A percentile compares a stretch with the other conserved stretches of the same genome.
Evolutionary conservation across 2,113 vertebrate genomes (phyloP).

Genomic region (Eurypyga helias): DNA sequence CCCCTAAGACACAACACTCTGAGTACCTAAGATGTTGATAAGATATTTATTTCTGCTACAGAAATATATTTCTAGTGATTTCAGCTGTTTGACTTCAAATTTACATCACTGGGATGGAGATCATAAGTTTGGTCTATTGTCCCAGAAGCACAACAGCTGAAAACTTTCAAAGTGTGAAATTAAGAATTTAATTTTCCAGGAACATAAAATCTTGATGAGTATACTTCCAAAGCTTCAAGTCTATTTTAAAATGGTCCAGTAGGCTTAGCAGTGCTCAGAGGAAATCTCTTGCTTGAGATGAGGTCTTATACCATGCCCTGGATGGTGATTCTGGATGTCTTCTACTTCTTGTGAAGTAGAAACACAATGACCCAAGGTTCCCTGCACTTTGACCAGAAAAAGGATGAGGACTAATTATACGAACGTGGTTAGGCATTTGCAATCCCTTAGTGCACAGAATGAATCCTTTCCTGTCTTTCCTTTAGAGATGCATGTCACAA

Average conservation of each 20-base stretch:
- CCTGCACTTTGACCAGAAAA: neutral
- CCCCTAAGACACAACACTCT: neutral
- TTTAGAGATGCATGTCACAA: neutral
- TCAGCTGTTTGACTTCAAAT: neutral
- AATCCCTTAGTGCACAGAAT: neutral
- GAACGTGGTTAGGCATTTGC: neutral
- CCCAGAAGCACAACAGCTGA: neutral
- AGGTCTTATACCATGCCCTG: neutral
- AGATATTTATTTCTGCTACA: neutral
- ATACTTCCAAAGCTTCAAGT: neutral
- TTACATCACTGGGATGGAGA: neutral
- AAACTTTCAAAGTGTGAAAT: neutral
- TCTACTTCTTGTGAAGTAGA: neutral
- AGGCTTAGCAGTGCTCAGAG: neutral
- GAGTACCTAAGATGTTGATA: neutral
- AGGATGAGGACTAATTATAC: neutral
- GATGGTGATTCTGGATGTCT: neutral
- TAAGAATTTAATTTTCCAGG: neutral
- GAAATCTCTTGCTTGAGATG: neutral
- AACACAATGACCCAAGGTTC: neutral
- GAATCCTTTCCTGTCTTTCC: neutral
- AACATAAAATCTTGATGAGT: neutral
- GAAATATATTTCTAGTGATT: neutral
- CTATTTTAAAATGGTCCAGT: neutral
- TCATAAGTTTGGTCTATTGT: neutral